Conservation (phyloP, 1,140 invertebrate genomes). For the Luehdorfia chinensis region DNA sequence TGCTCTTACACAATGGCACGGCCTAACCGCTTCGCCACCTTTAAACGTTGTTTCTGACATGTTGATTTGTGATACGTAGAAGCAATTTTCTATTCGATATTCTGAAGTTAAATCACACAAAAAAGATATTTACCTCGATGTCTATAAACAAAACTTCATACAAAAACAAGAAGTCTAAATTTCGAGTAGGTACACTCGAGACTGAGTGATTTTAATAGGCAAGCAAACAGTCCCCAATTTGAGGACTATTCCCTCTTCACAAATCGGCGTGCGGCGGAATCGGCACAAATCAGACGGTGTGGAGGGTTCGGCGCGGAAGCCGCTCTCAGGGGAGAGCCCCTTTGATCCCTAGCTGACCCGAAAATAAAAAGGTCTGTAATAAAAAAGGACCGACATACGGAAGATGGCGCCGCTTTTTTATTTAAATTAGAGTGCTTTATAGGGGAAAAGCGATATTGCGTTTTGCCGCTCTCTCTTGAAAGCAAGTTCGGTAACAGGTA, state of each 20-base stretch:
- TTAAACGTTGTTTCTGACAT: too few species aligned
- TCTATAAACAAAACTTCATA: not conserved
- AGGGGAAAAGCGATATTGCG: conserved; percentile 72
- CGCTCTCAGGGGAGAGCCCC: conserved; percentile 64
- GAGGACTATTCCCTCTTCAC: conserved; percentile 70
- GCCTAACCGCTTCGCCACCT: not conserved
- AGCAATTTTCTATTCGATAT: too few species aligned
- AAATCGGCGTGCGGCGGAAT: conserved; percentile 67
- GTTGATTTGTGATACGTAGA: too few species aligned
- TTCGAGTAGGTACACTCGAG: too few species aligned
- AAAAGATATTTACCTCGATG: too few species aligned
- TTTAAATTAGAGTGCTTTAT: conserved; percentile 77
- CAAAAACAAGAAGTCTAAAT: not conserved
- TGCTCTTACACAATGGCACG: conserved; percentile 18
- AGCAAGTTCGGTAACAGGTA: conserved; percentile 52
- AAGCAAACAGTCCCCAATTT: conserved; percentile 66
- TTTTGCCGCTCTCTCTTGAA: conserved; percentile 66
- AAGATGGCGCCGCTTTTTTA: conserved; percentile 76
- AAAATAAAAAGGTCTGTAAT: conserved; percentile 77
- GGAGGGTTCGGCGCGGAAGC: conserved; percentile 36
- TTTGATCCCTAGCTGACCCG: conserved; percentile 75
- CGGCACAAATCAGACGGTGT: conserved; percentile 66
- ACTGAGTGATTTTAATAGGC: conserved; percentile 71
- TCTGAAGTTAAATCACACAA: too few species aligned
- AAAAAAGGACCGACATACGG: conserved; percentile 75